Evolutionary conservation across 2,113 vertebrate species (phyloP).

Genomic region (Perccottus glenii): DNA sequence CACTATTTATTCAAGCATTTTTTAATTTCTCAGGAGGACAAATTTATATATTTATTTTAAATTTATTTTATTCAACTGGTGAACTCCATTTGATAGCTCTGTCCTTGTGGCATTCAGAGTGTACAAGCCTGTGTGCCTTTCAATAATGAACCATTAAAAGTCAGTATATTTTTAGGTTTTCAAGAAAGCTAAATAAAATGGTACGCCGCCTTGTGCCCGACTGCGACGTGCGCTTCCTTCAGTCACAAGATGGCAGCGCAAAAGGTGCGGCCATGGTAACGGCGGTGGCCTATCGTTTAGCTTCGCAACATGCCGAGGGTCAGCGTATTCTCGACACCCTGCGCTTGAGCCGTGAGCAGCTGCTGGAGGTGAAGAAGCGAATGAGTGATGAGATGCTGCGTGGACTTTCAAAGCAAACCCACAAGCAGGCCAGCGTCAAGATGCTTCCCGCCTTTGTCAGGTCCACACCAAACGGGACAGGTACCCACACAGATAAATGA

Average conservation of each 20-base stretch:
- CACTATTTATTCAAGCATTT: no score
- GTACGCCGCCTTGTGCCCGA: constrained; percentile 89
- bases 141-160: no score
- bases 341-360: constrained; percentile 84
- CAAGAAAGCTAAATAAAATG: constrained; percentile 89
- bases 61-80: no score
- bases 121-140: no score
- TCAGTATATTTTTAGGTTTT: constrained; percentile 79
- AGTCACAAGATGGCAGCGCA: constrained; percentile 91
- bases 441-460: constrained; percentile 95
- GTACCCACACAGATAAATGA: constrained; percentile 60
- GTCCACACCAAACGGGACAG: constrained; percentile 93
- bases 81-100: no score
- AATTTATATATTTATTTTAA: no score
- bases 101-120: no score
- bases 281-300: constrained; percentile 90
- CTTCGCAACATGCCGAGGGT: constrained; percentile 84
- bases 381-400: constrained; percentile 85
- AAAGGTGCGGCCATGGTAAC: constrained; percentile 98
- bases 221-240: constrained; percentile 90
- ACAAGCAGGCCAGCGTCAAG: constrained; percentile 80
- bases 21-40: no score
- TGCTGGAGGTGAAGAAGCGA: constrained; percentile 87
- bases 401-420: constrained; percentile 84
- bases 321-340: constrained; percentile 85